Evolutionary conservation across 2,797 vertebrate genomes (phyloP).

Genomic region (Halcyon badia): DNA sequence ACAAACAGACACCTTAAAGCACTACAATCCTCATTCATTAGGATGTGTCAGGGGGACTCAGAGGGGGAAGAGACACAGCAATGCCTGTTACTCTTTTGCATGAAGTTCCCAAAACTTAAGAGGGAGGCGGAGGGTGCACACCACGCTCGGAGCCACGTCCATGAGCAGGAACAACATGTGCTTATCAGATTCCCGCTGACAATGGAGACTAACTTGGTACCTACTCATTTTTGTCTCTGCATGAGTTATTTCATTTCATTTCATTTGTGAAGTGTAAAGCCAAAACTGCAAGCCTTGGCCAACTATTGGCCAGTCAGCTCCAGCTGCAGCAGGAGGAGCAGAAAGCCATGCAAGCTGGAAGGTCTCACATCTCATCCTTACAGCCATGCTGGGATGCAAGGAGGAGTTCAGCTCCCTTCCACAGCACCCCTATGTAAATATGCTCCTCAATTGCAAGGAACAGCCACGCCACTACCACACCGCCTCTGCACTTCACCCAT

Average conservation of each 20-base stretch:
- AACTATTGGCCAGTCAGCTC: neutral
- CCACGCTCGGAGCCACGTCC: accelerated
- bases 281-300: neutral
- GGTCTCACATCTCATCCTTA: neutral
- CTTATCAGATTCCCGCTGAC: neutral
- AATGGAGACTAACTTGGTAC: neutral
- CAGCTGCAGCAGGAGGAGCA: neutral
- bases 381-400: neutral
- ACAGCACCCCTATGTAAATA: accelerated
- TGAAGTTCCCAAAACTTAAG: neutral
- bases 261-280: neutral
- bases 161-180: neutral
- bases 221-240: neutral
- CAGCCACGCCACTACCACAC: accelerated
- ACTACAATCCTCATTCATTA: neutral
- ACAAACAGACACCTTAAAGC: neutral
- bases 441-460: neutral
- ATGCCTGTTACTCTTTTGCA: neutral
- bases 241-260: neutral
- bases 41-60: neutral
- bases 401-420: neutral
- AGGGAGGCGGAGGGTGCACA: accelerated
- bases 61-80: neutral
- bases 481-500: neutral
- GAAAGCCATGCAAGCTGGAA: neutral